Evolutionary conservation across 2,113 vertebrate species (phyloP).

Genomic region (Neofelis nebulosa): DNA sequence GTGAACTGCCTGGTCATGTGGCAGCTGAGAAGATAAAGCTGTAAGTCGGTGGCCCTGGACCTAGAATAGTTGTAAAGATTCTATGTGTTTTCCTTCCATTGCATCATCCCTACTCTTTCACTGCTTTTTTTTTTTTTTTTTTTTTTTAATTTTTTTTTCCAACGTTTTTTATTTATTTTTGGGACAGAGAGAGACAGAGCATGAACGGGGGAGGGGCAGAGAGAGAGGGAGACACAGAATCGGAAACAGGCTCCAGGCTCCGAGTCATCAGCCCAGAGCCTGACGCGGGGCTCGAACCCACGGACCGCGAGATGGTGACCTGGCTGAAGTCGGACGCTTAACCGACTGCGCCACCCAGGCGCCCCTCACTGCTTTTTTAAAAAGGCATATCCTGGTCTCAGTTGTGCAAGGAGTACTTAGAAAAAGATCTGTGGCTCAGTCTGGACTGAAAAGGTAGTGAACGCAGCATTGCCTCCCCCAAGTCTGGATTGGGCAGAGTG

Average conservation of each 20-base stretch:
- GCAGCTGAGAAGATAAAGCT: background rate
- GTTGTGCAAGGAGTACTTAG: background rate
- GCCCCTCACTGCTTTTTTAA: background rate
- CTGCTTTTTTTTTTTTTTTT: slow-evolving; percentile 21
- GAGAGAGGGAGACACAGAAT: too few relatives aligned
- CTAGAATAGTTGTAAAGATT: background rate
- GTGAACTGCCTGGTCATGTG: background rate
- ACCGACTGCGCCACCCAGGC: too few relatives aligned
- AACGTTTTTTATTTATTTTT: too few relatives aligned
- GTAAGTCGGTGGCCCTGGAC: background rate
- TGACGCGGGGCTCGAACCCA: too few relatives aligned
- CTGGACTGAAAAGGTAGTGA: background rate
- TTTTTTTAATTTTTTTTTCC: too few relatives aligned
- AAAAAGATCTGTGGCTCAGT: background rate
- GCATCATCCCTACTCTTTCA: background rate
- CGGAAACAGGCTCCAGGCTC: too few relatives aligned
- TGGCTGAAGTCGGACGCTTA: too few relatives aligned
- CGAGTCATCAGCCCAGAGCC: too few relatives aligned
- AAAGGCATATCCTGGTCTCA: background rate
- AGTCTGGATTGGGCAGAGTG: background rate
- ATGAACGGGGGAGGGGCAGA: too few relatives aligned
- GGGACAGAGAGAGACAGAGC: too few relatives aligned
- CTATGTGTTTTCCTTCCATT: slow-evolving; percentile 12
- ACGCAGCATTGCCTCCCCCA: background rate
- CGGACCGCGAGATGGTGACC: too few relatives aligned